Evolutionary conservation across 1,140 invertebrate species (phyloP).

Genomic region (Brachionus manjavacas): DNA sequence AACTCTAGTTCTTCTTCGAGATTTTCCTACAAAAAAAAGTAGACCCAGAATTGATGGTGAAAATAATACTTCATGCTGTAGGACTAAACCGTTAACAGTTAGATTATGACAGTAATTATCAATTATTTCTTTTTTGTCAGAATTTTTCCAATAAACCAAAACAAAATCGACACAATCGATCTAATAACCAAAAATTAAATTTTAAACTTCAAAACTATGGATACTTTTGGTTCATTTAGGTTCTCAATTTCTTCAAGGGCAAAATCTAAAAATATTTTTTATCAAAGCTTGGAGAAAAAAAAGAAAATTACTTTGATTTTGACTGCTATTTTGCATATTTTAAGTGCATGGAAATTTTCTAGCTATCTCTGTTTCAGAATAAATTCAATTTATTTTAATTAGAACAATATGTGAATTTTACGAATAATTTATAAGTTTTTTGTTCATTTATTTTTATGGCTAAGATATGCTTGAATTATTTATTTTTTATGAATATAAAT

Average conservation of each 20-base stretch:
- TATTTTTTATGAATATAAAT: neutral
- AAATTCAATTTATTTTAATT: neutral
- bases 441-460: neutral
- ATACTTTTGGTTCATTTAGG: neutral
- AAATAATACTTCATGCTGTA: neutral
- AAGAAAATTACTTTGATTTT: neutral
- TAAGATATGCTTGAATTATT: neutral
- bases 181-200: too few species aligned
- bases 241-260: neutral
- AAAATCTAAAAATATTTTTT: neutral
- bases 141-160: neutral
- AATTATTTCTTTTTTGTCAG: neutral
- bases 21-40: neutral
- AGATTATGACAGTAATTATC: neutral
- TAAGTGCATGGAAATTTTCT: neutral
- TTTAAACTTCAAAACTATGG: too few species aligned
- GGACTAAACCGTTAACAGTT: neutral
- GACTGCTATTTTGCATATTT: neutral
- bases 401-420: neutral
- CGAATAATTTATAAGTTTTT: neutral
- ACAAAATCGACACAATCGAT: neutral
- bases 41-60: neutral
- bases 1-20: neutral
- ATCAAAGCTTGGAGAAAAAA: neutral
- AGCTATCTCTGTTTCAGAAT: neutral